A percentile compares a stretch with the other conserved stretches of the same genome.
phyloP scores from a whole-genome alignment of 2,113 vertebrate species.

The Boleophthalmus pectinirostris region DNA sequence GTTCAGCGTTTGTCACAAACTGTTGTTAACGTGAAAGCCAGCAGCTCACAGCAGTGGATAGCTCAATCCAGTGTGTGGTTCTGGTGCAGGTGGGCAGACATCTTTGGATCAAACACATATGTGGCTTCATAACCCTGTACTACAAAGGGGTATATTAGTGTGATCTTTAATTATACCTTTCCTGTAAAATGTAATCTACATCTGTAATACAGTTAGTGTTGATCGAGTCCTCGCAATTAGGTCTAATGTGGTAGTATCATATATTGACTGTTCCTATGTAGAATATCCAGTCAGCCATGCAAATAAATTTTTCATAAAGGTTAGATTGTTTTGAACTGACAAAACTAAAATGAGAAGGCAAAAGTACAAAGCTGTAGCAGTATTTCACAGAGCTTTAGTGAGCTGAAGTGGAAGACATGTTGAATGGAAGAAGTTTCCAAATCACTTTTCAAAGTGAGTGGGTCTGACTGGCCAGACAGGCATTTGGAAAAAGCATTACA shows the following conservation, averaged over 20 bases:
- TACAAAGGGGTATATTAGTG: background rate
- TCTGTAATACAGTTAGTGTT: background rate
- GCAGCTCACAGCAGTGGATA: conserved; percentile 72
- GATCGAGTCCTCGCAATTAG: background rate
- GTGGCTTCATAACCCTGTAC: conserved; percentile 45
- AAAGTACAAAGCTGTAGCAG: background rate
- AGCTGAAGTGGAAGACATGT: conserved; percentile 1
- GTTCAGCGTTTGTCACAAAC: conserved; percentile 68
- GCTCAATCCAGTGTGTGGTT: conserved; percentile 50
- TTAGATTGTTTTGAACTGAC: background rate
- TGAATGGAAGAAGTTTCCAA: conserved; percentile 1
- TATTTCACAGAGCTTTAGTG: background rate
- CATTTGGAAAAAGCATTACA: background rate
- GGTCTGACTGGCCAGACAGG: background rate
- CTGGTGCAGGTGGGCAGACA: conserved; percentile 24
- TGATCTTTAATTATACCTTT: background rate
- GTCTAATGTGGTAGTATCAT: background rate
- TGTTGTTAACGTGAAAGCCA: conserved; percentile 65
- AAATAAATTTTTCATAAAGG: background rate
- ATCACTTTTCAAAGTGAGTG: conserved; percentile 1
- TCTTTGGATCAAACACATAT: conserved; percentile 59
- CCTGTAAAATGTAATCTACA: background rate
- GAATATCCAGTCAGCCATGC: background rate
- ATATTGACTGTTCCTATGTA: background rate
- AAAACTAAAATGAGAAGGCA: background rate